These are phyloP conservation scores for Platycnemis pennipes DNA, from an alignment of 2,888 invertebrate species.

Conservation along the genomic window DNA sequence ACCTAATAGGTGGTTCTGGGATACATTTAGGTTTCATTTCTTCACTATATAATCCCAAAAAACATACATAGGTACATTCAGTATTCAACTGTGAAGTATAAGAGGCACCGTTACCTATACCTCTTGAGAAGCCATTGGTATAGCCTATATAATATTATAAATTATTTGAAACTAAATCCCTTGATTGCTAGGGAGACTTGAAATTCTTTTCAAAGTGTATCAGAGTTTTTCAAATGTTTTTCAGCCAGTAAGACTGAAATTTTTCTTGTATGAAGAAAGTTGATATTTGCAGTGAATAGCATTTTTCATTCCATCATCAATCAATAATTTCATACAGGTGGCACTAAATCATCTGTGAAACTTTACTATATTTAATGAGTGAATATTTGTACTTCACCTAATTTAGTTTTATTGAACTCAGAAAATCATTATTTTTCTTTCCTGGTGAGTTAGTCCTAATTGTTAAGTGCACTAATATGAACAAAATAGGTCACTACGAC, in stretches of 20 bases:
- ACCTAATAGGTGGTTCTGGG: too few species aligned
- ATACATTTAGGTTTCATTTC: too few species aligned
- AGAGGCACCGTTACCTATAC: too few species aligned
- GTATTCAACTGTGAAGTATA: too few species aligned
- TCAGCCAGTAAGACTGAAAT: neutral
- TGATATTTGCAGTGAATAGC: neutral
- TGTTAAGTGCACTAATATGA: constrained; percentile 48
- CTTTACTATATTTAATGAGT: neutral
- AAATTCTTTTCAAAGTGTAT: too few species aligned
- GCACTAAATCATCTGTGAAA: neutral
- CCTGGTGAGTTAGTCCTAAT: constrained; percentile 50
- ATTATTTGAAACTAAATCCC: too few species aligned
- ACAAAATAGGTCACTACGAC: constrained; percentile 57
- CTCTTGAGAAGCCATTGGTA: too few species aligned
- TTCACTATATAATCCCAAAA: too few species aligned
- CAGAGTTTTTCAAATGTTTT: too few species aligned
- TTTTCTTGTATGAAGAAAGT: neutral
- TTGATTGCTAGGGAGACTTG: too few species aligned
- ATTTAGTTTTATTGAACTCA: neutral
- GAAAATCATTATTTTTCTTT: neutral
- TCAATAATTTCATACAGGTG: neutral
- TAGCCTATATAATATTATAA: too few species aligned
- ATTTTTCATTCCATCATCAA: neutral
- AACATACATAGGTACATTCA: too few species aligned
- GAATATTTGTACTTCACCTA: neutral